A percentile compares a stretch with the other conserved stretches of the same genome.
Conservation (phyloP, 2,797 vertebrate species). For the Semotilus atromaculatus region DNA sequence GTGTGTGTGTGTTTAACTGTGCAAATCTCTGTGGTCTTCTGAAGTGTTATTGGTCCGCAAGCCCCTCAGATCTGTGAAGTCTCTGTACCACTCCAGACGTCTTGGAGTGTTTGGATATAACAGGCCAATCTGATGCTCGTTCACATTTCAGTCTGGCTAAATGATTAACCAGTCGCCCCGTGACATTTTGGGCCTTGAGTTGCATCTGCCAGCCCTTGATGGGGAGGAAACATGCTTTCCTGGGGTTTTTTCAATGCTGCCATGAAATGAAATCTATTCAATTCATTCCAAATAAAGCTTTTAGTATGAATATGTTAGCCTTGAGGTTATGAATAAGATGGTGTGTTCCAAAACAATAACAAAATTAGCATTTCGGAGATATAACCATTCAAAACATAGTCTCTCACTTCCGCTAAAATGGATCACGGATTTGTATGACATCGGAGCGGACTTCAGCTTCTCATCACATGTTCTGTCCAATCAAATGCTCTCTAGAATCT, state of each 20-base stretch:
- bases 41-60: conserved; percentile 30
- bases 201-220: background rate
- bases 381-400: no score
- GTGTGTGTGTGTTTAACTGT: conserved; percentile 10
- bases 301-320: no score
- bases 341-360: no score
- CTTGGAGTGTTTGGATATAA: conserved; percentile 32
- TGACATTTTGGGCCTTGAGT: conserved; percentile 1
- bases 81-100: conserved; percentile 33
- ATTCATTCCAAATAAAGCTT: no score
- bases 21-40: conserved; percentile 13
- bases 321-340: no score
- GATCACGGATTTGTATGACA: no score
- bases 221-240: background rate
- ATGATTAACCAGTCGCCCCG: conserved; percentile 42
- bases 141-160: conserved; percentile 40
- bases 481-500: no score
- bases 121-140: conserved; percentile 34
- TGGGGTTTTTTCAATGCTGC: background rate
- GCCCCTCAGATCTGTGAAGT: conserved; percentile 29
- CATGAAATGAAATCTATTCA: background rate
- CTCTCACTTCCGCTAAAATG: no score
- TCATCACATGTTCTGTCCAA: no score
- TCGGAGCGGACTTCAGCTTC: no score
- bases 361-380: no score